Percentiles rank a stretch among this genome's conserved stretches.
phyloP scores from a whole-genome alignment of 2,888 invertebrate species.

The Dorcus hopei region DNA sequence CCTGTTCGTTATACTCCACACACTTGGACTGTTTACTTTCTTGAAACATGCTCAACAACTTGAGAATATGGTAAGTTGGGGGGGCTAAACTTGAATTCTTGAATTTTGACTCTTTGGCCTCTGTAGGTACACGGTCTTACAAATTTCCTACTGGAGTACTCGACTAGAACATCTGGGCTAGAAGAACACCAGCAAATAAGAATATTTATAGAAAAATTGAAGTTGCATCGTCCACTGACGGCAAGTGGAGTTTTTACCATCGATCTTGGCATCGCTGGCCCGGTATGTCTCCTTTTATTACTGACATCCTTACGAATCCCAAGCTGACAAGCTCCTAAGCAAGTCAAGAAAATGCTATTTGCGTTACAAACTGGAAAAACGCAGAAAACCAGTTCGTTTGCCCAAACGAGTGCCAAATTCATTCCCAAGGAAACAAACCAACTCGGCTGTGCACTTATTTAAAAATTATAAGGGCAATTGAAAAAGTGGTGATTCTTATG shows the following conservation, averaged over 20 bases:
- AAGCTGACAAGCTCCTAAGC: no score
- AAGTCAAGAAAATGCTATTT: no score
- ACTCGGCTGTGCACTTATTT: no score
- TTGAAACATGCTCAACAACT: conserved; percentile 42
- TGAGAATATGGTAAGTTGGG: conserved; percentile 43
- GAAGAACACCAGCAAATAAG: conserved; percentile 46
- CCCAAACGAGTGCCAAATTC: no score
- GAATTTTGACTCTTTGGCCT: conserved; percentile 8
- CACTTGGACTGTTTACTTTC: conserved; percentile 40
- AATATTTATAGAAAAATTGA: conserved; percentile 45
- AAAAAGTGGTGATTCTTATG: background rate
- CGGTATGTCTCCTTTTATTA: conserved; percentile 34
- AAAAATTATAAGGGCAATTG: background rate
- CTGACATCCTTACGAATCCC: no score
- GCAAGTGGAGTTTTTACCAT: conserved; percentile 46
- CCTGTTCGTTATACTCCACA: conserved; percentile 41
- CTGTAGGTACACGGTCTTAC: conserved; percentile 41
- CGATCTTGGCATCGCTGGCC: conserved; percentile 45
- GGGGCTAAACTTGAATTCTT: background rate
- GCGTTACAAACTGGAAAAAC: no score
- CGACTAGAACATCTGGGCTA: conserved; percentile 38
- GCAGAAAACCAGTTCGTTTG: no score
- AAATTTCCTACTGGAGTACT: conserved; percentile 43
- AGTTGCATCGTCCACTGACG: conserved; percentile 41
- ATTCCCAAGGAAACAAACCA: no score